Evolutionary conservation across 2,113 vertebrate genomes (phyloP).

Genomic region (Actenoides hombroni): DNA sequence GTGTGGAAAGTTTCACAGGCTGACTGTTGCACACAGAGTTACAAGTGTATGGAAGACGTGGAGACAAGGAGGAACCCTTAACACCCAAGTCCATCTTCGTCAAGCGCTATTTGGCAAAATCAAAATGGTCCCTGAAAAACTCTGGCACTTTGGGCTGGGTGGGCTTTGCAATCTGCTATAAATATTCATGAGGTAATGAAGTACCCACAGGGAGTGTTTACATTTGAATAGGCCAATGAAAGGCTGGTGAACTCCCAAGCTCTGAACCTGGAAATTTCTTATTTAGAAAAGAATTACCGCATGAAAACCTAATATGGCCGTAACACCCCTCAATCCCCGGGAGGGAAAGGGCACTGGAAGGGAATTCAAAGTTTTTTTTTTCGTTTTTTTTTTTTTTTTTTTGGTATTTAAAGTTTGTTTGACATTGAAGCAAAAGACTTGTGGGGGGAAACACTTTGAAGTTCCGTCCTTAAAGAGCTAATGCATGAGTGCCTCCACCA

Average conservation of each 20-base stretch:
- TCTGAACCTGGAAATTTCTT: conserved; percentile 61
- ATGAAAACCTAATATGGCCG: conserved; percentile 25
- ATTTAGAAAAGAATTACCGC: conserved; percentile 34
- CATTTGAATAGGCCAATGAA: conserved; percentile 68
- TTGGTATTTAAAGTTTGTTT: conserved; percentile 38
- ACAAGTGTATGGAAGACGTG: background rate
- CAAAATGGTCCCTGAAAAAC: conserved; percentile 29
- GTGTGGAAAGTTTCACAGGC: background rate
- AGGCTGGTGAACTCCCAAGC: conserved; percentile 30
- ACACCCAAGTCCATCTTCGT: background rate
- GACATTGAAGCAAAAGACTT: conserved; percentile 26
- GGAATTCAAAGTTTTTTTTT: conserved; percentile 18
- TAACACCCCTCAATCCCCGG: conserved; percentile 12
- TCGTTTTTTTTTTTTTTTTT: background rate
- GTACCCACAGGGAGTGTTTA: conserved; percentile 60
- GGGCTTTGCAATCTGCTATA: conserved; percentile 30
- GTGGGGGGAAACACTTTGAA: background rate
- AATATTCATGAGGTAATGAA: conserved; percentile 60
- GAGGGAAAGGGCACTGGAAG: conserved; percentile 17
- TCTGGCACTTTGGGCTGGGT: conserved; percentile 2
- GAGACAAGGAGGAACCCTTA: background rate
- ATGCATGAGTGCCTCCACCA: background rate
- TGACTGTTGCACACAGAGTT: background rate
- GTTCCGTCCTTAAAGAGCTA: conserved; percentile 25
- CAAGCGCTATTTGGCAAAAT: conserved; percentile 9